These are phyloP conservation scores for Dolichoris vasculosae DNA, from an alignment of 1,140 invertebrate genomes.

Conservation along the genomic window DNA sequence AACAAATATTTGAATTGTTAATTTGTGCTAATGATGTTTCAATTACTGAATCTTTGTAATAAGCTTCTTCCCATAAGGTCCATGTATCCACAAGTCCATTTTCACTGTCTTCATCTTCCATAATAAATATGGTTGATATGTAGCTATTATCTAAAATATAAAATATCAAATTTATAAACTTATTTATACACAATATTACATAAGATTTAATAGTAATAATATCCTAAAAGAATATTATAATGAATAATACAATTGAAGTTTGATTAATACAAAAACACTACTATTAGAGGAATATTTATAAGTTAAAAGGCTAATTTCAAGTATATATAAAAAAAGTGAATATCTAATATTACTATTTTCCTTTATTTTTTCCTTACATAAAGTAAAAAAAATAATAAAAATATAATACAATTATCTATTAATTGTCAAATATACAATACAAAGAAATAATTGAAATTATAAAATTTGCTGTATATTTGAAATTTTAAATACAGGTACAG, in stretches of 20 bases:
- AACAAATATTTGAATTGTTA: conserved; percentile 61
- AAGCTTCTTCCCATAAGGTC: conserved; percentile 62
- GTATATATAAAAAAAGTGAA: conserved; percentile 28
- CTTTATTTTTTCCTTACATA: conserved; percentile 8
- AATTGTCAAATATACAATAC: neutral
- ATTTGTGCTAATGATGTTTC: conserved; percentile 60
- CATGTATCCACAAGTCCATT: conserved; percentile 65
- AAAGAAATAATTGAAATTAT: too few species aligned
- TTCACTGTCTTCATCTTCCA: conserved; percentile 74
- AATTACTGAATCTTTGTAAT: conserved; percentile 61
- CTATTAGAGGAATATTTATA: conserved; percentile 18
- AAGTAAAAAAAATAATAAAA: neutral
- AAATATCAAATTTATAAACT: conserved; percentile 38
- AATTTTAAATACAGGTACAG: too few species aligned
- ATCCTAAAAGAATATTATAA: neutral
- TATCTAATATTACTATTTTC: conserved; percentile 26
- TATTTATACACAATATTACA: conserved; percentile 35
- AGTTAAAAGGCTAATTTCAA: conserved; percentile 51
- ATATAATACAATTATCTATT: neutral
- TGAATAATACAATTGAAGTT: neutral
- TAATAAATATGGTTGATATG: conserved; percentile 61
- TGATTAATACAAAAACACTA: neutral
- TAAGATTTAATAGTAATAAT: conserved; percentile 9
- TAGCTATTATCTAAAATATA: conserved; percentile 53
- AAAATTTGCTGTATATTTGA: too few species aligned